Base-by-base conservation (phyloP, 2,888 invertebrate species). In the Stenotaenia linearis region DNA sequence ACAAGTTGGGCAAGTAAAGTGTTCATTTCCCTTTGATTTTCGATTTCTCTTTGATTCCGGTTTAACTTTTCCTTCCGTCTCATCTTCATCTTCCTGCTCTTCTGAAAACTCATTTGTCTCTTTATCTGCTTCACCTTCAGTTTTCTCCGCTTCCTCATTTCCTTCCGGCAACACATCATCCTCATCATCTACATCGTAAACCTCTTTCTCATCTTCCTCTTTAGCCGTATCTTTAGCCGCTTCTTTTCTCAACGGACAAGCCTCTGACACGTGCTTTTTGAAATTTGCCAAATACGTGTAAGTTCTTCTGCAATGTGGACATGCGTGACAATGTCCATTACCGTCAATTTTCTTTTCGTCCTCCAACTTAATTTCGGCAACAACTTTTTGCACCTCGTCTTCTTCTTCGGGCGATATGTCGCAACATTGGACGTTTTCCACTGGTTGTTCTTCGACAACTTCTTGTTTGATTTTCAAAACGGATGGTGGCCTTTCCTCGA, bases 1-100 rank as follows among this genome's bases (percentile, higher is more conserved):
- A 82, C 88, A 88, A 2, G 86, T 83, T 12, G 85, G 84, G 81
- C 88, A 88, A 4, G 85, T 83, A 4, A 50, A 74, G 5, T 77
- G 77, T 35, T 79, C 69, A 6, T 50, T 21, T 23, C 75, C 40
- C 28, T 75, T 75, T 75, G 75, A 28, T 28, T 45, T 28, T 77
- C 77, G 25, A 28, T 25, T 45, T 77, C 25, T 25, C 56, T 78
- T 61, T 10, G n/a, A 15, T 61, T 61, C 32, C 15, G 15, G 5
- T 61, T 61, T 56, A 15, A 10, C 10, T 2, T 37, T 32, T 28
- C 45, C 77, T 18, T 40, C 25, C 12, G 5, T 45, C 21, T 35
- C 35, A 12, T 40, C 12, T n/a, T 12, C 32, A 21, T 50, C 25
- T 15, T 61, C 50, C 30, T 23, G 28, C 6, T 10, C 74, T 12